phyloP scores from a whole-genome alignment of 2,797 vertebrate species.

The Ctenopoma kingsleyae region DNA sequence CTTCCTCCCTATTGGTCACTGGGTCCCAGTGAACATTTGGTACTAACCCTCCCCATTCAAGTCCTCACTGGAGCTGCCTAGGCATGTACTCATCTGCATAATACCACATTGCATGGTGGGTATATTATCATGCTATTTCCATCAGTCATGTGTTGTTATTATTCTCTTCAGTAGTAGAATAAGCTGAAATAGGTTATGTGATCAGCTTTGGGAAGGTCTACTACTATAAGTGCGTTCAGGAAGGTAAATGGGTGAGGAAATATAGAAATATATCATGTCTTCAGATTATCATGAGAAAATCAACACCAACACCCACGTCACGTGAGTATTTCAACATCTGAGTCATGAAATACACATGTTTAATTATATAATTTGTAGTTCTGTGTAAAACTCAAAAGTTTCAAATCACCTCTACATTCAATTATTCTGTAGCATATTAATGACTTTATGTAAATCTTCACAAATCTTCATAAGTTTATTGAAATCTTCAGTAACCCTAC shows the following conservation, averaged over 20 bases:
- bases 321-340: background rate
- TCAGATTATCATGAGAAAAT: background rate
- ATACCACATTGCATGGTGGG: slow-evolving; percentile 33
- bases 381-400: background rate
- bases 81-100: slow-evolving; percentile 61
- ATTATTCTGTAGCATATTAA: background rate
- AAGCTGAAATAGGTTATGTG: background rate
- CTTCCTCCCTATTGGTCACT: slow-evolving; percentile 60
- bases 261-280: background rate
- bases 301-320: background rate
- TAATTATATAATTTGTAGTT: background rate
- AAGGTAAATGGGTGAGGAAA: background rate
- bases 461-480: background rate
- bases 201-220: background rate
- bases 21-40: slow-evolving; percentile 73
- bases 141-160: slow-evolving; percentile 16
- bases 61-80: slow-evolving; percentile 40
- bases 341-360: background rate
- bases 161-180: slow-evolving; percentile 2
- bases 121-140: slow-evolving; percentile 48
- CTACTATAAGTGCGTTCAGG: background rate
- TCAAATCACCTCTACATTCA: background rate
- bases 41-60: slow-evolving; percentile 62
- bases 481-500: background rate
- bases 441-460: background rate